These are phyloP conservation scores for Peromyscus attwateri DNA, from an alignment of 2,797 vertebrate genomes.

Conservation along the genomic window DNA sequence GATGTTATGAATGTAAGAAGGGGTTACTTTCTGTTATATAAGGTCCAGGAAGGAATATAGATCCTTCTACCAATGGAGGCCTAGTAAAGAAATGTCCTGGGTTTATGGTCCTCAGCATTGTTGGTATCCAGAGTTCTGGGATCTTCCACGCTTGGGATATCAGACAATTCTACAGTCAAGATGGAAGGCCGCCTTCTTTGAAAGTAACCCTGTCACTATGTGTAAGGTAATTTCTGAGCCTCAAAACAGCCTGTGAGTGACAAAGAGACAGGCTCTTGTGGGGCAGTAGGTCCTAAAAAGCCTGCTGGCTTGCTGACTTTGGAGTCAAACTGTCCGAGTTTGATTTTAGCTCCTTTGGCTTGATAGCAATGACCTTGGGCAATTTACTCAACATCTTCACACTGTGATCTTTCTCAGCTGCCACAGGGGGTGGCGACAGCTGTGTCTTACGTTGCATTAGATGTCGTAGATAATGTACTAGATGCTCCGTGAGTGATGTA, in stretches of 20 bases:
- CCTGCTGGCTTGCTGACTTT: neutral
- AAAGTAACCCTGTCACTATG: neutral
- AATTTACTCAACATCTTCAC: neutral
- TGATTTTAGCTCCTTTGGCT: neutral
- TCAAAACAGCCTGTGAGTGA: constrained; percentile 1
- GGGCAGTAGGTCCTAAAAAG: neutral
- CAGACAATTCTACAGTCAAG: neutral
- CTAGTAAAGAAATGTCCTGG: neutral
- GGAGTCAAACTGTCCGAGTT: neutral
- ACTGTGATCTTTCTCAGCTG: neutral
- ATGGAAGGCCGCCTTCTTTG: neutral
- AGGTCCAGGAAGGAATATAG: neutral
- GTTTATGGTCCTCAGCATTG: neutral
- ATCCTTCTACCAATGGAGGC: neutral
- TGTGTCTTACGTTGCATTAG: neutral
- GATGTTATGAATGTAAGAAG: neutral
- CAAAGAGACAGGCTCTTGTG: neutral
- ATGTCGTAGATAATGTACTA: neutral
- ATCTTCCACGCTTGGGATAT: neutral
- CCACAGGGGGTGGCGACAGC: neutral
- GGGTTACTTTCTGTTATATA: neutral
- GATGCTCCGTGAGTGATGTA: neutral
- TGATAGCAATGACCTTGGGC: neutral
- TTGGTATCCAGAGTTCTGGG: neutral
- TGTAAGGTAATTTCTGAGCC: neutral